A percentile compares a stretch with the other conserved stretches of the same genome.
Evolutionary conservation across 2,113 vertebrate genomes (phyloP).

Genomic region (Gopherus flavomarginatus): DNA sequence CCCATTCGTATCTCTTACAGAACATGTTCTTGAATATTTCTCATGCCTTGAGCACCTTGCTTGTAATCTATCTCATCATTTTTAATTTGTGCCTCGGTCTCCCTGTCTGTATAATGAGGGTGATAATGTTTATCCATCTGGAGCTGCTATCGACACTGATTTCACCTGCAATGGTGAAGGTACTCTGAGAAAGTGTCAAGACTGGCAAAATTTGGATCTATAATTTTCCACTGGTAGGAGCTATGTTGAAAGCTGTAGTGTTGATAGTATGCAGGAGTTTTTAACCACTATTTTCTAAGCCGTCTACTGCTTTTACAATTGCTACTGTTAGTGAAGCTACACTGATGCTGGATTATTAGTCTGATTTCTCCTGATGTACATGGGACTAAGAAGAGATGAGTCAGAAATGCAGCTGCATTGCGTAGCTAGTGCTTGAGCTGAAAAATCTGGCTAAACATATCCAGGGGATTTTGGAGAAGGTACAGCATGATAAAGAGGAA

Average conservation of each 20-base stretch:
- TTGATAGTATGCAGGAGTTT: not conserved
- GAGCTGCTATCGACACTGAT: not conserved
- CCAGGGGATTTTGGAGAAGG: not conserved
- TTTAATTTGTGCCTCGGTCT: not conserved
- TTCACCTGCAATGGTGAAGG: not conserved
- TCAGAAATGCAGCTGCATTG: not conserved
- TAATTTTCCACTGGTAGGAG: not conserved
- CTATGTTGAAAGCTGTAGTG: not conserved
- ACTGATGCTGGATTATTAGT: not conserved
- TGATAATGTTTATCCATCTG: not conserved
- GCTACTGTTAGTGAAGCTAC: not conserved
- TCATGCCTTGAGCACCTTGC: slow-evolving; percentile 29
- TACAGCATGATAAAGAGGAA: not conserved
- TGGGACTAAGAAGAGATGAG: not conserved
- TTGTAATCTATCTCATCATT: not conserved
- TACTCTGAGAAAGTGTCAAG: not conserved
- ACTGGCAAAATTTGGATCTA: not conserved
- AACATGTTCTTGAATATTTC: slow-evolving; percentile 39
- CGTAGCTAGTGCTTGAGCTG: slow-evolving; percentile 5
- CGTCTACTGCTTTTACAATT: not conserved
- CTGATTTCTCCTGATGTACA: not conserved
- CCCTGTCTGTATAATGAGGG: not conserved
- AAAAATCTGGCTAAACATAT: slow-evolving; percentile 4
- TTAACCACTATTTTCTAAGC: not conserved
- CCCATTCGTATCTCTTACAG: slow-evolving; percentile 46